These are phyloP conservation scores for Drosophila yakuba DNA, from an alignment of 1,140 invertebrate species.

Conservation along the genomic window DNA sequence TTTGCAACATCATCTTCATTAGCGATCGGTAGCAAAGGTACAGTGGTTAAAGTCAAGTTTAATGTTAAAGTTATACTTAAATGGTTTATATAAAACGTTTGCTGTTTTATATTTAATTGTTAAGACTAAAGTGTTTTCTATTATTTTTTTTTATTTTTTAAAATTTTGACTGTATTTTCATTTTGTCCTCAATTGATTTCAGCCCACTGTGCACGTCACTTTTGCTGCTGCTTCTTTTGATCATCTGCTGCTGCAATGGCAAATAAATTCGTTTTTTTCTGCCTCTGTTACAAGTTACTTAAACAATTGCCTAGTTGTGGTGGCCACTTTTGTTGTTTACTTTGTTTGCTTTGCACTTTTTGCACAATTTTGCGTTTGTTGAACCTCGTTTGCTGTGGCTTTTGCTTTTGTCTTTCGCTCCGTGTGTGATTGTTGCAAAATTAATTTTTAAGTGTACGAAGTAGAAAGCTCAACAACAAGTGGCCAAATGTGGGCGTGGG, in stretches of 20 bases:
- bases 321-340: constrained; percentile 40
- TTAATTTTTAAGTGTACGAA: constrained; percentile 57
- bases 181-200: no score
- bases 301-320: constrained; percentile 61
- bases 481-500: constrained; percentile 65
- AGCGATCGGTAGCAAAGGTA: constrained; percentile 37
- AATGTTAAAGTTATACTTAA: no score
- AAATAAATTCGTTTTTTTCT: constrained; percentile 70
- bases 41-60: neutral
- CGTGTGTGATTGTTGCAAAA: constrained; percentile 47
- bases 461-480: constrained; percentile 71
- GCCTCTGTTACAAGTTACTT: constrained; percentile 76
- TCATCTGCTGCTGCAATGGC: constrained; percentile 59
- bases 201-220: constrained; percentile 18
- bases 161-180: no score
- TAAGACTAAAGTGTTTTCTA: neutral
- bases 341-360: constrained; percentile 44
- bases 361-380: constrained; percentile 81
- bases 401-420: constrained; percentile 40
- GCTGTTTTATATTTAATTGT: no score
- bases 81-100: no score
- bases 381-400: constrained; percentile 59
- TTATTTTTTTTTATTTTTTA: neutral
- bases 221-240: constrained; percentile 15
- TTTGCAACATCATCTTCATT: constrained; percentile 79